phyloP scores from a whole-genome alignment of 2,113 vertebrate species.

The Vombatus ursinus region DNA sequence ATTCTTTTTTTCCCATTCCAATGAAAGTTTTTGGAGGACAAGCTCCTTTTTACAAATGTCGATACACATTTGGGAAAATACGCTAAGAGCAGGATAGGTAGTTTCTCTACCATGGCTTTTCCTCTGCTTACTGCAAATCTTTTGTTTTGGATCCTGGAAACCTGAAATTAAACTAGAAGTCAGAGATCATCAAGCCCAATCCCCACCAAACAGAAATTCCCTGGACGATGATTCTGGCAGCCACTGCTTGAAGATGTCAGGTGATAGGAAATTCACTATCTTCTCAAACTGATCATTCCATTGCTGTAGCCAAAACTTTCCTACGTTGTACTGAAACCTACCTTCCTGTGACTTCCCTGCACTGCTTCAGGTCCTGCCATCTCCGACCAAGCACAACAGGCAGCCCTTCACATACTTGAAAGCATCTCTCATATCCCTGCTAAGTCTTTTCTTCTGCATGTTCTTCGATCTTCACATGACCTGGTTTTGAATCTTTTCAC shows the following conservation, averaged over 20 bases:
- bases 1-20: background rate
- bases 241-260: background rate
- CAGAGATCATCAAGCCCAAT: background rate
- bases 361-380: background rate
- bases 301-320: background rate
- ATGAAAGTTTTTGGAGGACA: background rate
- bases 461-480: background rate
- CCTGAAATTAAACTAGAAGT: too few relatives aligned
- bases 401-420: background rate
- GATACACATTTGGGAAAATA: background rate
- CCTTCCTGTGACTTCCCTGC: background rate
- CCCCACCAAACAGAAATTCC: background rate
- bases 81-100: background rate
- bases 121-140: background rate
- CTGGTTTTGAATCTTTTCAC: background rate
- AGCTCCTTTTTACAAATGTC: background rate
- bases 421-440: background rate
- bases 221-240: background rate
- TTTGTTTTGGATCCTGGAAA: background rate
- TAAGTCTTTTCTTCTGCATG: background rate
- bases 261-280: background rate
- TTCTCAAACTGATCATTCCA: background rate
- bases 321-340: background rate
- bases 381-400: background rate
- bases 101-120: background rate